Evolutionary conservation across 2,113 vertebrate species (phyloP).

Genomic region (Phasianus colchicus): DNA sequence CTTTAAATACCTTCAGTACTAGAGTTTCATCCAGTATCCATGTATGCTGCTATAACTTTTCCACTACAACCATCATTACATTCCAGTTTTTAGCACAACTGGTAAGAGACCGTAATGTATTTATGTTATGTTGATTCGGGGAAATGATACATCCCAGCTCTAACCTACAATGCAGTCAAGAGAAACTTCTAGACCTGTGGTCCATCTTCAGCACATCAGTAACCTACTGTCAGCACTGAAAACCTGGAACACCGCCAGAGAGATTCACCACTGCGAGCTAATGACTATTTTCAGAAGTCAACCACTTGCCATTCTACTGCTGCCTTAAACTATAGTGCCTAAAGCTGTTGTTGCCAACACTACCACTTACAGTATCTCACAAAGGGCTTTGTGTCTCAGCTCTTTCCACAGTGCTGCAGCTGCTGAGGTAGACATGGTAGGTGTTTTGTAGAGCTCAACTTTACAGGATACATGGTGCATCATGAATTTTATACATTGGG

Average conservation of each 20-base stretch:
- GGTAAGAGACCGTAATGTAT: conserved; percentile 66
- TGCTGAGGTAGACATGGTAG: conserved; percentile 75
- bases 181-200: conserved; percentile 74
- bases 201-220: conserved; percentile 74
- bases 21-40: conserved; percentile 77
- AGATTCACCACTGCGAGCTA: conserved; percentile 76
- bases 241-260: conserved; percentile 74
- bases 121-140: conserved; percentile 69
- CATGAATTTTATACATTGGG: conserved; percentile 74
- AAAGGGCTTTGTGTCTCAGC: conserved; percentile 80
- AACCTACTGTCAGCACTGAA: conserved; percentile 76
- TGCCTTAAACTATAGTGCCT: conserved; percentile 91
- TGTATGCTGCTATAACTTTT: conserved; percentile 80
- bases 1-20: conserved; percentile 73
- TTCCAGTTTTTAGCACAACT: conserved; percentile 77
- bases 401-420: conserved; percentile 70
- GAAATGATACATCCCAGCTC: conserved; percentile 77
- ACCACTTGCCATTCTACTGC: conserved; percentile 83
- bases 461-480: conserved; percentile 73
- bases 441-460: conserved; percentile 78
- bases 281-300: conserved; percentile 78
- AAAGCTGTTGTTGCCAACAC: conserved; percentile 82
- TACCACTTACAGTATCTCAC: conserved; percentile 78
- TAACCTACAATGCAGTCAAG: conserved; percentile 73
- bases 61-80: conserved; percentile 78